phyloP scores from a whole-genome alignment of 2,888 invertebrate species.

The Nematopogon swammerdamellus region DNA sequence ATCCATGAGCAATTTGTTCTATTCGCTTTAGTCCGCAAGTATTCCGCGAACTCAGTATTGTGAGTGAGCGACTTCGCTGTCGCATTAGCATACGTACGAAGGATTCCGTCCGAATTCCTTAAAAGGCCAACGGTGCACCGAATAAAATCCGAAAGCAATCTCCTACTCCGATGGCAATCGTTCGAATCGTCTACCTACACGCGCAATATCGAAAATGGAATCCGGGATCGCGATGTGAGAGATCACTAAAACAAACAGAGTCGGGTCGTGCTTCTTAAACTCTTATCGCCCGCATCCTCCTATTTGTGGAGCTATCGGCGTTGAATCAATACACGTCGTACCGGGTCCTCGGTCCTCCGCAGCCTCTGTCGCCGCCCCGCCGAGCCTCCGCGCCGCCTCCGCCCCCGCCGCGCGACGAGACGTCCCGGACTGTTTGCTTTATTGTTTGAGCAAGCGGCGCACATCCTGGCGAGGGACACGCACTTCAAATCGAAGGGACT shows the following conservation, averaged over 20 bases:
- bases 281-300: not conserved
- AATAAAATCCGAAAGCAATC: too few relatives aligned
- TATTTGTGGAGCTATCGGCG: not conserved
- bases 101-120: too few relatives aligned
- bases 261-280: not conserved
- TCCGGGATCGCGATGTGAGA: not conserved
- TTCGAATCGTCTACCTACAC: too few relatives aligned
- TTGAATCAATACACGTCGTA: not conserved
- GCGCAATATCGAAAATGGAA: not conserved
- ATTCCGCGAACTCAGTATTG: too few relatives aligned
- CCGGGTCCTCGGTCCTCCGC: too few relatives aligned
- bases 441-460: not conserved
- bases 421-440: not conserved
- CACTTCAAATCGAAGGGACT: not conserved
- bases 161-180: too few relatives aligned
- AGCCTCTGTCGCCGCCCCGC: too few relatives aligned
- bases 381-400: not conserved
- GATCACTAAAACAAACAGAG: not conserved
- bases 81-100: too few relatives aligned
- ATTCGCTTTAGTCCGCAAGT: too few relatives aligned
- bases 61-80: too few relatives aligned
- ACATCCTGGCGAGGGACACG: not conserved
- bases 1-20: too few relatives aligned
- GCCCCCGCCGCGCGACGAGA: not conserved
- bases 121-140: too few relatives aligned